These are phyloP conservation scores for Macaria liturata DNA, from an alignment of 2,888 invertebrate species.

Conservation along the genomic window DNA sequence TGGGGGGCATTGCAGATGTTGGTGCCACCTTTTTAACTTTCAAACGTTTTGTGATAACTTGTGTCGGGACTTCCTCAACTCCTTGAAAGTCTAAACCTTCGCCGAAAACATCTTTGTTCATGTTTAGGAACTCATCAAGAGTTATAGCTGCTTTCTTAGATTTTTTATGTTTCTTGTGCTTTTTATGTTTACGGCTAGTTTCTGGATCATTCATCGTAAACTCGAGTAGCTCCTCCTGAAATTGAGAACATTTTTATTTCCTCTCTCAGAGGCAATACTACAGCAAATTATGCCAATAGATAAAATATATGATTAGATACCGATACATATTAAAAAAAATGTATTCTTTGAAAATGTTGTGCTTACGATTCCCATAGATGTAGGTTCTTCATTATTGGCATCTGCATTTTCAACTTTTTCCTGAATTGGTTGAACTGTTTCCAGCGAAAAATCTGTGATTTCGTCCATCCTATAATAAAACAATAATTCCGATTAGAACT, in stretches of 20 bases:
- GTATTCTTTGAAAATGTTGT: too few species aligned
- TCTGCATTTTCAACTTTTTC: constrained; percentile 62
- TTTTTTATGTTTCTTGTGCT: constrained; percentile 75
- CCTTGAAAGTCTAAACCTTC: constrained; percentile 74
- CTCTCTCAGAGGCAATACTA: not conserved
- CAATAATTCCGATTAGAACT: not conserved
- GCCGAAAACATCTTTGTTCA: constrained; percentile 79
- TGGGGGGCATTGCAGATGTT: constrained; percentile 46
- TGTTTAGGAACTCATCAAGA: constrained; percentile 74
- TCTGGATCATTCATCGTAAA: constrained; percentile 61
- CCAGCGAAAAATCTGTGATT: constrained; percentile 67
- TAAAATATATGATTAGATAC: too few species aligned
- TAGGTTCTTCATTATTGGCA: constrained; percentile 36
- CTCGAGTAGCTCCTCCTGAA: constrained; percentile 70
- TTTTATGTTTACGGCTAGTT: constrained; percentile 56
- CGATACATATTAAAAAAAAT: too few species aligned
- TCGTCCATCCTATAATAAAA: constrained; percentile 52
- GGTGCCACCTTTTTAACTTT: constrained; percentile 53
- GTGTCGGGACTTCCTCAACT: constrained; percentile 74
- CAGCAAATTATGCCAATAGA: not conserved
- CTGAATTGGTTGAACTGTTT: constrained; percentile 69
- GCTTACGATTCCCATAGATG: constrained; percentile 60
- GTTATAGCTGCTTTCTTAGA: constrained; percentile 74
- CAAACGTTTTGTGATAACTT: constrained; percentile 62
- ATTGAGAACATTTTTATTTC: constrained; percentile 23